Base-by-base conservation (phyloP, 2,113 vertebrate species). In the Crocuta crocuta region DNA sequence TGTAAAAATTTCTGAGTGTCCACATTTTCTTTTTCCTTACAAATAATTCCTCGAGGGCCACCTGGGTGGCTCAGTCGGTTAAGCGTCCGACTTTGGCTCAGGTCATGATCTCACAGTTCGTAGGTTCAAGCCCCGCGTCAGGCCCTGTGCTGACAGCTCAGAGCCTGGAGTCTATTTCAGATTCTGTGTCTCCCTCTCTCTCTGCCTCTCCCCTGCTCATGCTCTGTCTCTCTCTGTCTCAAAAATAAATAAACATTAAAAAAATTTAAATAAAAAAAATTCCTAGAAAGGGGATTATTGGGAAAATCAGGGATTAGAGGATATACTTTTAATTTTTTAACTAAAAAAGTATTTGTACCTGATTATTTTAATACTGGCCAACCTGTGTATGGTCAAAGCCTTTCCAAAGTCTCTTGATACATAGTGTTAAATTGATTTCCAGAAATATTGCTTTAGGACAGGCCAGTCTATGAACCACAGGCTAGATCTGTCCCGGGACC, bases 231-330 rank as follows among this genome's bases (percentile, higher is more conserved):
- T 50, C 48, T 50, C 50, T 50, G 50, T 50, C 50, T 50, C 50
- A 13, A 50, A 50, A 50, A 50, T 50, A 50, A 50, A 50, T 50
- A 50, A 50, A 50, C 50, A 50, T 50, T 50, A 15, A 50, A 50
- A 50, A 50, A 50, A 4, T 3, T 15, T 48, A 48, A 50, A 50
- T 50, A 50, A 50, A 50, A 50, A 84, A 88, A 87, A 78, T 94
- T 80, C 83, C 79, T 84, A 70, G 48, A 76, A 65, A 96, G 91
- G 43, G 74, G 88, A 88, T 96, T 96, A 91, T 39, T 81, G n/a
- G 87, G 19, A 28, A 73, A 86, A 66, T 79, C 89, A 94, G 55
- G 43, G 74, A 39, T 87, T 94, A 76, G 35, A 74, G 33, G 71
- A 91, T n/a, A 61, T 74, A 90, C 66, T 86, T 86, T 48, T 33